These are phyloP conservation scores for Dioctria rufipes DNA, from an alignment of 2,888 invertebrate species.

Conservation along the genomic window DNA sequence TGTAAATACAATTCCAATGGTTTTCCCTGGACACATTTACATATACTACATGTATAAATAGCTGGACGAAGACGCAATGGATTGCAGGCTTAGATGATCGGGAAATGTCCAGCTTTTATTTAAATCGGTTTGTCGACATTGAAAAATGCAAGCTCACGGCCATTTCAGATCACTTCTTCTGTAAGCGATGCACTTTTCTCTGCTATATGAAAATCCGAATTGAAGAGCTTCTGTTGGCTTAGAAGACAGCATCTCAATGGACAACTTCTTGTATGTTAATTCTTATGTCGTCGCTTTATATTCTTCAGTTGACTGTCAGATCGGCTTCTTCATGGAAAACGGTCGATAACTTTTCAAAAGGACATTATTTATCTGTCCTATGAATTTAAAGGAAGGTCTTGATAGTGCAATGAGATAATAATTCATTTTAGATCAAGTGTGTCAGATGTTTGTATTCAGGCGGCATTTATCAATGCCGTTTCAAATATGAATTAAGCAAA, in stretches of 20 bases:
- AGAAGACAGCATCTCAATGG: not conserved
- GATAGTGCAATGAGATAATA: constrained; percentile 32
- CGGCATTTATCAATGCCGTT: not conserved
- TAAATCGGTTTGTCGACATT: not conserved
- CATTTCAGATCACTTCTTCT: not conserved
- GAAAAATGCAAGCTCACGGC: not conserved
- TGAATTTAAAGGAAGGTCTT: not conserved
- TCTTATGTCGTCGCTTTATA: constrained; percentile 21
- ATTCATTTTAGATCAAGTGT: constrained; percentile 27
- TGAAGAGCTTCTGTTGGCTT: not conserved
- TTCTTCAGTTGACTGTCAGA: not conserved
- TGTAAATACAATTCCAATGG: not conserved
- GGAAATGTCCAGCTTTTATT: not conserved
- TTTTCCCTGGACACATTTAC: not conserved
- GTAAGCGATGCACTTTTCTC: not conserved
- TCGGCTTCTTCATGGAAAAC: not conserved
- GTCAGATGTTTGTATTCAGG: constrained; percentile 11
- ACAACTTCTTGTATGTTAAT: constrained; percentile 28
- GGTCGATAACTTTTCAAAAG: constrained; percentile 26
- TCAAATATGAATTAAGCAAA: not conserved
- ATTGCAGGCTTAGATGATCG: too few species aligned
- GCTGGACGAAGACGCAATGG: too few species aligned
- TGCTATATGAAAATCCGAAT: not conserved
- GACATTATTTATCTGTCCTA: constrained; percentile 21
- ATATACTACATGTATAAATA: too few species aligned